phyloP scores from a whole-genome alignment of 2,888 invertebrate species.

The Sphecodes monilicornis region DNA sequence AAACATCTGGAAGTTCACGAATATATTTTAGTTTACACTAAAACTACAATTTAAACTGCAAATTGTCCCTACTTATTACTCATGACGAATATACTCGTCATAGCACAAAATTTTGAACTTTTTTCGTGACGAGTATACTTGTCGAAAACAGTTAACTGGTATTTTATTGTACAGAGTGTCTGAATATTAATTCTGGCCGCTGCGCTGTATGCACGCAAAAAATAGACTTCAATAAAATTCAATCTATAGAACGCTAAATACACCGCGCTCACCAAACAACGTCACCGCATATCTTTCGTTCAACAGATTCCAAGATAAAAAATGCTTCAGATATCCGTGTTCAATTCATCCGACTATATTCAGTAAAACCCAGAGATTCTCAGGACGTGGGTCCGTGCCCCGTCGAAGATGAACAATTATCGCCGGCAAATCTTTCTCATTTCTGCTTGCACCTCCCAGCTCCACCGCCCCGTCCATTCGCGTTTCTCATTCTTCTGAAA shows the following conservation, averaged over 20 bases:
- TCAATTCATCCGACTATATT: neutral
- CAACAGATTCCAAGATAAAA: neutral
- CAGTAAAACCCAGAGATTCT: neutral
- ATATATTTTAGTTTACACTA: too few species aligned
- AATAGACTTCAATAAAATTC: too few species aligned
- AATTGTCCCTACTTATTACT: too few species aligned
- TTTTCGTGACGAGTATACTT: too few species aligned
- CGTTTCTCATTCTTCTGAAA: neutral
- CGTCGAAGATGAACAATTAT: constrained; percentile 23
- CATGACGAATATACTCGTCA: too few species aligned
- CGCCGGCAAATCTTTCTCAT: constrained; percentile 10
- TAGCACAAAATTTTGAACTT: too few species aligned
- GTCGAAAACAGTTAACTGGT: too few species aligned
- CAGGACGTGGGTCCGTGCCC: neutral
- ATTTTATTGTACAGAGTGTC: too few species aligned
- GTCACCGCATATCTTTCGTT: neutral
- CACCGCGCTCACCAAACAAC: neutral
- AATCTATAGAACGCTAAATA: neutral
- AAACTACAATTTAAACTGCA: too few species aligned
- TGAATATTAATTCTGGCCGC: too few species aligned
- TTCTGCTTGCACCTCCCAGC: neutral
- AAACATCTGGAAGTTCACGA: too few species aligned
- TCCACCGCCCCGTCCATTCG: neutral
- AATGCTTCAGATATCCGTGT: neutral
- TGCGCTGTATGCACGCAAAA: too few species aligned